phyloP scores from a whole-genome alignment of 2,888 invertebrate species.

The Linnaemya vulpina region DNA sequence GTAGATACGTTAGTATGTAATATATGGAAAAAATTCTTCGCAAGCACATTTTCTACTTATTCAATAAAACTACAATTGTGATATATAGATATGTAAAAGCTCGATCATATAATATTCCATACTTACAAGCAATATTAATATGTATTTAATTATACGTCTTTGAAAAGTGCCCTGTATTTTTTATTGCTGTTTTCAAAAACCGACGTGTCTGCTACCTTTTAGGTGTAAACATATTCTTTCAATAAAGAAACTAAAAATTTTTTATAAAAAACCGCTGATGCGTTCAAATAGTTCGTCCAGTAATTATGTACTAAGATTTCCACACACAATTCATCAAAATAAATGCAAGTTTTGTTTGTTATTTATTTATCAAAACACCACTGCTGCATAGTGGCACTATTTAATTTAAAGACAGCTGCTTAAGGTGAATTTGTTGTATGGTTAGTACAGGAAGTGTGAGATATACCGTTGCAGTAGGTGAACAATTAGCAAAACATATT shows the following conservation, averaged over 20 bases:
- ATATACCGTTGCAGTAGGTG: conserved; percentile 36
- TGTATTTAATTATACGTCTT: background rate
- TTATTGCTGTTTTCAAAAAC: background rate
- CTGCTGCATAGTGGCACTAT: no score
- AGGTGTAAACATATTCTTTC: conserved; percentile 9
- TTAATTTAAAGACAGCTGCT: conserved; percentile 18
- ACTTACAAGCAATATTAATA: conserved; percentile 9
- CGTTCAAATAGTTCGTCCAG: background rate
- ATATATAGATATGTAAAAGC: background rate
- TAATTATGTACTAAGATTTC: conserved; percentile 35
- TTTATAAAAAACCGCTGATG: background rate
- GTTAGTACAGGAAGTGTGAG: conserved; percentile 13
- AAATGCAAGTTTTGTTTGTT: background rate
- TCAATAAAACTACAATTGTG: background rate
- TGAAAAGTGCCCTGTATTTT: background rate
- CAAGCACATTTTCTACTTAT: conserved; percentile 11
- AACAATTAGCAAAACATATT: background rate
- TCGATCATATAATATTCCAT: background rate
- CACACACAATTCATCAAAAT: background rate
- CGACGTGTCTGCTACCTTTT: background rate
- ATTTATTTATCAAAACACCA: background rate
- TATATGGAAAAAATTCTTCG: background rate
- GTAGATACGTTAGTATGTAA: background rate
- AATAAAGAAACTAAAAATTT: background rate
- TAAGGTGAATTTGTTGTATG: conserved; percentile 9